Percentiles rank a stretch among this genome's conserved stretches.
Conservation (phyloP, 1,140 invertebrate species). For the Ooceraea biroi region DNA sequence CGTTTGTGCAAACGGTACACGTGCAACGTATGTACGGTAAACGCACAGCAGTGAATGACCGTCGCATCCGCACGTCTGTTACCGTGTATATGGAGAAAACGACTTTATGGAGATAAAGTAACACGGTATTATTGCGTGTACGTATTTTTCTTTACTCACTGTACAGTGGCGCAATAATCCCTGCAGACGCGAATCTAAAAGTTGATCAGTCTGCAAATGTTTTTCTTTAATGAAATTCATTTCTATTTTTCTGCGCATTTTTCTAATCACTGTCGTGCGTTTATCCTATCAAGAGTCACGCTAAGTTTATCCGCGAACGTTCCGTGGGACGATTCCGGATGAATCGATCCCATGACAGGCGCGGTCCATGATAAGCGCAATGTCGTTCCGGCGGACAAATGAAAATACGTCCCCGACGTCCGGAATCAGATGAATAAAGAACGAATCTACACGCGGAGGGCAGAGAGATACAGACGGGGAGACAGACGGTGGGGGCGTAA, state of each 20-base stretch:
- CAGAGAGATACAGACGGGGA: not conserved
- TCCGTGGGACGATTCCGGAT: slow-evolving; percentile 28
- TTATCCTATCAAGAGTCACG: not conserved
- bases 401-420: slow-evolving; percentile 12
- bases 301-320: not conserved
- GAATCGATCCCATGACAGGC: slow-evolving; percentile 34
- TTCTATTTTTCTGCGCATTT: not conserved
- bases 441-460: slow-evolving; percentile 38
- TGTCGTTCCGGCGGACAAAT: slow-evolving; percentile 34
- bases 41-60: not conserved
- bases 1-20: not conserved
- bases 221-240: no score
- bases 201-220: no score
- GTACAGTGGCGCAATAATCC: no score
- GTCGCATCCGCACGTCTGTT: no score
- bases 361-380: slow-evolving; percentile 7
- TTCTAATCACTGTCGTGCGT: not conserved
- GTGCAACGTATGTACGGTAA: not conserved
- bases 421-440: slow-evolving; percentile 44
- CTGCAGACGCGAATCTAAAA: no score
- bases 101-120: no score
- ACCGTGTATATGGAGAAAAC: no score
- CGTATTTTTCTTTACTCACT: no score
- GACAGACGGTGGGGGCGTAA: not conserved
- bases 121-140: no score